Evolutionary conservation across 2,888 invertebrate genomes (phyloP).

Genomic region (Spodoptera littoralis): DNA sequence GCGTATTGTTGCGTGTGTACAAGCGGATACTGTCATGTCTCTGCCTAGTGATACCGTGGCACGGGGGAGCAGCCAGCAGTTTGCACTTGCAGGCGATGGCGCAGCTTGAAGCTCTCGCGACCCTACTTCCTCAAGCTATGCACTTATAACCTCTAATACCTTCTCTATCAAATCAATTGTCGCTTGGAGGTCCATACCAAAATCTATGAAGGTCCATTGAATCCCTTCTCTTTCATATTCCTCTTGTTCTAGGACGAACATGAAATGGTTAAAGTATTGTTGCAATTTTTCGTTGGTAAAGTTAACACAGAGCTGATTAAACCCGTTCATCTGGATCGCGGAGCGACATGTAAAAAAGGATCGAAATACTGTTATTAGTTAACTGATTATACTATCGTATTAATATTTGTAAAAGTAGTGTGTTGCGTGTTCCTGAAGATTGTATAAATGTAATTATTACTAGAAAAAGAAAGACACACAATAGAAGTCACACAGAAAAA

Average conservation of each 20-base stretch:
- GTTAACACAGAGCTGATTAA: slow-evolving; percentile 98
- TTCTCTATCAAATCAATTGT: slow-evolving; percentile 97
- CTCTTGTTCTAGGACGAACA: slow-evolving; percentile 98
- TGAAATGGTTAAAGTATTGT: slow-evolving; percentile 98
- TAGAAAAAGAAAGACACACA: slow-evolving; percentile 71
- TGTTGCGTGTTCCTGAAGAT: slow-evolving; percentile 60
- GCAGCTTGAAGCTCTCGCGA: slow-evolving; percentile 79
- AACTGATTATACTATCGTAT: slow-evolving; percentile 32
- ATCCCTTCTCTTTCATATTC: slow-evolving; percentile 98
- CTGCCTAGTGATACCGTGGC: slow-evolving; percentile 63
- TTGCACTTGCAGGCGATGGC: slow-evolving; percentile 74
- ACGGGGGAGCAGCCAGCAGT: slow-evolving; percentile 69
- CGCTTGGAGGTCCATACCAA: slow-evolving; percentile 97
- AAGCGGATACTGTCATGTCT: slow-evolving; percentile 64
- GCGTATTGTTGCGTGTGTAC: slow-evolving; percentile 63
- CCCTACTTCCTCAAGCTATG: slow-evolving; percentile 74
- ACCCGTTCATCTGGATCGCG: slow-evolving; percentile 94
- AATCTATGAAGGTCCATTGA: slow-evolving; percentile 97
- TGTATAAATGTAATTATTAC: slow-evolving; percentile 59
- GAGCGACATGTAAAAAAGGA: slow-evolving; percentile 75
- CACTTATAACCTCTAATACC: slow-evolving; percentile 88
- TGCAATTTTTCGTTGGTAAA: slow-evolving; percentile 98
- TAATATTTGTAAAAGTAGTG: slow-evolving; percentile 39
- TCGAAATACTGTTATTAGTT: slow-evolving; percentile 61
- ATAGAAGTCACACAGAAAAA: slow-evolving; percentile 73